Conservation (phyloP, 2,888 invertebrate species). For the Meta bourneti region DNA sequence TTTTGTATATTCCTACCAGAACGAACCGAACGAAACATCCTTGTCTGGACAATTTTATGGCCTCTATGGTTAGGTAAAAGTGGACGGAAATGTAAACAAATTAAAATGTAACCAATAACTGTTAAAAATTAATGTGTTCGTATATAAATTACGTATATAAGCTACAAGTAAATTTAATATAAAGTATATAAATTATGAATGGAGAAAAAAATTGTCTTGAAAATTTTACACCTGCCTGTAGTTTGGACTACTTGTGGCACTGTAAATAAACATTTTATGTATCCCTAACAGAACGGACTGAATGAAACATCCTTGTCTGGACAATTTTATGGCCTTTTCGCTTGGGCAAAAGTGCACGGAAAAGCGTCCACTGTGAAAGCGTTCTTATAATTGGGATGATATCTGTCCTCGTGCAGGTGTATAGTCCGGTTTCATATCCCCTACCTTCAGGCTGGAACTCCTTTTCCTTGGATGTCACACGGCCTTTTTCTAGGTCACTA, state of each 20-base stretch:
- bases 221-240: not conserved
- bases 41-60: too few species aligned
- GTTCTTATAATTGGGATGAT: constrained; percentile 27
- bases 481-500: constrained; percentile 63
- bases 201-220: too few species aligned
- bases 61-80: too few species aligned
- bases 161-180: too few species aligned
- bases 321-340: not conserved
- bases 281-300: not conserved
- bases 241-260: not conserved
- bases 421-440: constrained; percentile 49
- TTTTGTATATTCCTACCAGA: too few species aligned
- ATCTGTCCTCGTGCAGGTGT: constrained; percentile 25
- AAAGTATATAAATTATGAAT: too few species aligned
- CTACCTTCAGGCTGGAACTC: constrained; percentile 34
- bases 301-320: too few species aligned
- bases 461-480: constrained; percentile 49
- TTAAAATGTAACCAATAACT: too few species aligned
- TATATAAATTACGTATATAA: too few species aligned
- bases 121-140: too few species aligned
- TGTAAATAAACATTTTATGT: not conserved
- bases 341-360: not conserved
- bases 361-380: not conserved
- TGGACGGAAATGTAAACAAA: too few species aligned
- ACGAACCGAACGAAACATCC: too few species aligned